Conservation (phyloP, 2,797 vertebrate genomes). For the Anomalospiza imberbis region DNA sequence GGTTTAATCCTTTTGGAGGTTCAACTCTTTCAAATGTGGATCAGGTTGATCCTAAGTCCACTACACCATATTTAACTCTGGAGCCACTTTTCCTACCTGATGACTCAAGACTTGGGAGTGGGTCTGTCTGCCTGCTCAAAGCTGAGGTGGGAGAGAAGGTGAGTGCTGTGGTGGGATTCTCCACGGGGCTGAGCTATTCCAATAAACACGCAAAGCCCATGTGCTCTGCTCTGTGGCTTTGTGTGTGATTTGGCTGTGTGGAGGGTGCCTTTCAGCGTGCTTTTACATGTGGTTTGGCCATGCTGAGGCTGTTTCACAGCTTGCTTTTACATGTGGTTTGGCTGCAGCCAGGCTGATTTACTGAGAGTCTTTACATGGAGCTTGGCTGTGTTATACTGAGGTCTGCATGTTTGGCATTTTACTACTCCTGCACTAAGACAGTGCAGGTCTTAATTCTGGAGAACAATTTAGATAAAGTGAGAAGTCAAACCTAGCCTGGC, state of each 20-base stretch:
- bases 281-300: constrained; percentile 57
- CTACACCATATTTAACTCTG: not conserved
- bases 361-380: not conserved
- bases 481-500: not conserved
- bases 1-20: not conserved
- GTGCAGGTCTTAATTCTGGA: not conserved
- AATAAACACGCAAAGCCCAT: not conserved
- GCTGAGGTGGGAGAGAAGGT: not conserved
- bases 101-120: not conserved
- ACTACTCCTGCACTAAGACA: not conserved
- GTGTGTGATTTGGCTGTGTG: not conserved
- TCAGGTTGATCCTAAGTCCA: not conserved
- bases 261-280: constrained; percentile 21
- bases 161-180: not conserved
- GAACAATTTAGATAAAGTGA: not conserved
- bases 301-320: constrained; percentile 25
- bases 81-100: not conserved
- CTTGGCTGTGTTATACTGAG: not conserved
- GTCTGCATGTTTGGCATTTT: not conserved
- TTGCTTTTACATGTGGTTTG: constrained; percentile 62
- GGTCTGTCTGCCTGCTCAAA: not conserved
- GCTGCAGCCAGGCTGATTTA: constrained; percentile 6
- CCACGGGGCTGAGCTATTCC: not conserved
- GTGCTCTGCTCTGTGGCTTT: not conserved
- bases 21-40: not conserved